Evolutionary conservation across 1,140 invertebrate species (phyloP).

Genomic region (Lithobius niger): DNA sequence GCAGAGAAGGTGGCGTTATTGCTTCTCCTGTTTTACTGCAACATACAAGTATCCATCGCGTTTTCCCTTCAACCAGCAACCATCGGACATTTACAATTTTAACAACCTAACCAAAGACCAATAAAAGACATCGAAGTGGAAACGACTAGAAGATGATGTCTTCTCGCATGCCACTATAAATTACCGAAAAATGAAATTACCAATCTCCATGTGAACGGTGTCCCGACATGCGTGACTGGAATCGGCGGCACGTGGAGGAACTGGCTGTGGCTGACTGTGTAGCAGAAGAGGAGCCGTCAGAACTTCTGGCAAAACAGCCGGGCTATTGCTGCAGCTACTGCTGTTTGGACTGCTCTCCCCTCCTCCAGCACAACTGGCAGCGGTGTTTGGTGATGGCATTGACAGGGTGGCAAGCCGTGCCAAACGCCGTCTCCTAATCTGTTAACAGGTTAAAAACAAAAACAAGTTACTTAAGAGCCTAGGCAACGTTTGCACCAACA

Average conservation of each 20-base stretch:
- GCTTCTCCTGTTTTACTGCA: too few species aligned
- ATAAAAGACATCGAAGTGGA: neutral
- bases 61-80: neutral
- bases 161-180: neutral
- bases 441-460: constrained; percentile 21
- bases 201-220: neutral
- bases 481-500: too few species aligned
- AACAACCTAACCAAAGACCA: neutral
- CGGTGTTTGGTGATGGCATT: constrained; percentile 10
- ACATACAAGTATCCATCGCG: too few species aligned
- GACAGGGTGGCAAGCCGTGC: constrained; percentile 44
- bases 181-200: neutral
- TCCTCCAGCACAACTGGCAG: neutral
- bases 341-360: neutral
- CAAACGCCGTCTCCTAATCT: constrained; percentile 53
- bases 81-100: neutral
- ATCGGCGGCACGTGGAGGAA: neutral
- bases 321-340: neutral
- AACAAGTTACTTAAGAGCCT: constrained; percentile 9
- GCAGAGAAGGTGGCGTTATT: too few species aligned
- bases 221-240: neutral
- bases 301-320: neutral
- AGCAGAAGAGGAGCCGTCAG: neutral
- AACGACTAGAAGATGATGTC: neutral
- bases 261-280: constrained; percentile 9